Conservation (phyloP, 1,140 invertebrate genomes). For the Wiebesia pumilae region DNA sequence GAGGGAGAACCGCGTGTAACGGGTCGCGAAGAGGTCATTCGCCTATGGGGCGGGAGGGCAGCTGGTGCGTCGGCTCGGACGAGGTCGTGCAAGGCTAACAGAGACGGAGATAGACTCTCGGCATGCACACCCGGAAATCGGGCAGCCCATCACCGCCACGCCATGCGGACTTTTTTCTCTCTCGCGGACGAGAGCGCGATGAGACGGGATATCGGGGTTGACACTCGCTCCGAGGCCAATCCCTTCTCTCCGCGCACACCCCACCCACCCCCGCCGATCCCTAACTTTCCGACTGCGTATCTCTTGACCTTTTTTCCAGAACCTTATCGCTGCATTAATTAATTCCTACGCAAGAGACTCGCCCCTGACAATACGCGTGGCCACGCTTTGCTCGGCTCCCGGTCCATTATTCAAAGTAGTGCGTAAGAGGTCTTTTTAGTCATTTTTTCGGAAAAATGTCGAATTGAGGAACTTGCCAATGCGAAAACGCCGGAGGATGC, state of each 20-base stretch:
- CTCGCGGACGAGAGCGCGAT: neutral
- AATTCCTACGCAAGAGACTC: neutral
- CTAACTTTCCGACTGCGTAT: neutral
- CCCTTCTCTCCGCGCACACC: neutral
- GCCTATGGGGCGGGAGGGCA: slow-evolving; percentile 43
- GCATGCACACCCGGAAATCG: slow-evolving; percentile 40
- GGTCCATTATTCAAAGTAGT: neutral
- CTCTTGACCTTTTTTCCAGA: slow-evolving; percentile 30
- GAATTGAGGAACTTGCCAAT: too few species aligned
- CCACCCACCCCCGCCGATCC: neutral
- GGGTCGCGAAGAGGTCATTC: slow-evolving; percentile 37
- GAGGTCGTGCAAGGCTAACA: slow-evolving; percentile 36
- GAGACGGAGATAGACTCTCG: neutral
- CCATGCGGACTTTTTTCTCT: neutral
- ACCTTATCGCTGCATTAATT: neutral
- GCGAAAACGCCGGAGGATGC: too few species aligned
- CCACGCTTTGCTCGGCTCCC: neutral
- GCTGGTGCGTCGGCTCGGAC: slow-evolving; percentile 35
- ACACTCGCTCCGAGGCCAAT: neutral
- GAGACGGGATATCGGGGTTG: slow-evolving; percentile 19
- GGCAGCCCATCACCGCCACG: neutral
- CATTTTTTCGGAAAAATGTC: too few species aligned
- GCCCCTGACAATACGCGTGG: neutral
- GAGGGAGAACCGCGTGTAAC: neutral
- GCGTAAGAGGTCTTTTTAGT: too few species aligned